Evolutionary conservation across 2,113 vertebrate species (phyloP), one percentile per base, ranked within the genome.

Genomic region (Cynopterus brachyotis): DNA sequence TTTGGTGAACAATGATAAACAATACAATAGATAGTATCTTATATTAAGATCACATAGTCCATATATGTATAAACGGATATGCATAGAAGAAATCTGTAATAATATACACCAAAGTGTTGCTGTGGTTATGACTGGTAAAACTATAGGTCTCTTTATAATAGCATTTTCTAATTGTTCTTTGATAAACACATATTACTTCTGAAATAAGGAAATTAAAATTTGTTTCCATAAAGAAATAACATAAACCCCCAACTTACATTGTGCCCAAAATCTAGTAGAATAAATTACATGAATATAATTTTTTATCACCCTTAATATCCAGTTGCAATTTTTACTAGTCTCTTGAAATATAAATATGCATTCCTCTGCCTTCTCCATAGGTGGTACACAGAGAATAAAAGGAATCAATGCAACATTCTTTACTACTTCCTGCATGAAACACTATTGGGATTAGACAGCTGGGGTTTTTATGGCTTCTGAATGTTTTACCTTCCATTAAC

Each of bases 401-500:
- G 30, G 88, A 50, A 73, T 12, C 42, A 55, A 11, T 24, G 22
- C 26, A 19, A 3, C 15, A 26, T 70, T 69, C 55, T 83, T 75
- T 30, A 53, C 37, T 37, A 42, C 17, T n/a, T n/a, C 30, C 70
- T 78, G 2, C 32, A 24, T 9, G 72, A 72, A 62, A 62, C 22
- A 64, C 20, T 32, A 24, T 1, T 47, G 42, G 35, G 37, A 42
- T 53, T 59, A 70, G 35, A 60, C 16, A 59, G 42, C 16, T 79
- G 28, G 24, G 2, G 3, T 32, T 82, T 73, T 32, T 20, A 82
- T 35, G 45, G 19, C 60, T 94, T 91, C 67, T 92, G 37, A 90
- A 90, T 84, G 30, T 67, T 89, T 86, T 78, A 84, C 45, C 64
- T 91, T 89, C 40, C 28, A 81, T 55, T 87, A 94, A 92, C 67